Evolutionary conservation across 2,797 vertebrate genomes (phyloP), one percentile per base, ranked within the genome.

Genomic region (Valencia hispanica): DNA sequence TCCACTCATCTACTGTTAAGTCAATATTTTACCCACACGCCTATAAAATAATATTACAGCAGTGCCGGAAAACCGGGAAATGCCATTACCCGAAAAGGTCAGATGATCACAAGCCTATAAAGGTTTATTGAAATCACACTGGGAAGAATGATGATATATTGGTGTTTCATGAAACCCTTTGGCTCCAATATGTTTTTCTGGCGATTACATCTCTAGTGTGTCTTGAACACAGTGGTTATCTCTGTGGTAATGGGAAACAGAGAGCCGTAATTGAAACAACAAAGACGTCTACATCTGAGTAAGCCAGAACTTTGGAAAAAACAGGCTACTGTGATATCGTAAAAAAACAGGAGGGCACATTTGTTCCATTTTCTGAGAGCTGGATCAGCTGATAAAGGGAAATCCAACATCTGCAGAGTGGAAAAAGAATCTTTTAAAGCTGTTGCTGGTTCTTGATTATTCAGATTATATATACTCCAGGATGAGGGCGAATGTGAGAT

Each of bases 301-400:
- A 82, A 89, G 87, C 80, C 3, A 34, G 75, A 75, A 82, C 81
- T 48, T 75, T 85, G 88, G 92, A 83, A 79, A 79, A 91, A 91
- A 89, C 50, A 34, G 86, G 85, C 88, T 89, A 87, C 82, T 80
- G 90, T 80, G 89, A 89, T 90, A 77, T 82, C 82, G 83, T 92
- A 86, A 92, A 91, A 90, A 79, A 91, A 90, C 36, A 57, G 75
- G 88, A 74, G 77, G 89, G 87, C 91, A 86, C 84, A 83, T 91
- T 94, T 94, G 80, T 94, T 95, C 88, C 92, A 93, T 92, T 91
- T 94, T 78, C 84, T 91, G 84, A 71, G 84, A 84, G 74, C 90
- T 89, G 87, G 87, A 90, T 84, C 84, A 85, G 77, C 83, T 79
- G 80, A 74, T 71, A 70, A 83, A 69, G 47, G 55, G 65, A 70